phyloP scores from a whole-genome alignment of 2,888 invertebrate species.

The Drosophila stalkeri region DNA sequence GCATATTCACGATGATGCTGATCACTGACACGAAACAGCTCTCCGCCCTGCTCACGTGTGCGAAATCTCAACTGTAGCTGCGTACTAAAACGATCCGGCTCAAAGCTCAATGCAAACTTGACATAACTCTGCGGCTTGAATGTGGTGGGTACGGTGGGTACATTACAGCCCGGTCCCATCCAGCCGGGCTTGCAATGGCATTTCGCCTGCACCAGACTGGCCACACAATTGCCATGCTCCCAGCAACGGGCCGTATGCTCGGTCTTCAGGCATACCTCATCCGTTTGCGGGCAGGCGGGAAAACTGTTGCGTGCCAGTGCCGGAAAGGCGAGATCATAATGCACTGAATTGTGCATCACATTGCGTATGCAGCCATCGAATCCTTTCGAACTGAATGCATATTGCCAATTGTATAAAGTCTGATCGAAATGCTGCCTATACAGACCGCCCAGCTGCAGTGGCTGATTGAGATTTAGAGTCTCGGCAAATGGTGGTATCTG shows the following conservation, averaged over 20 bases:
- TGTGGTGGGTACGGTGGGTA: slow-evolving; percentile 94
- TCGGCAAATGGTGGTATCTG: slow-evolving; percentile 97
- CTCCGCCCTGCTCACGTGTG: slow-evolving; percentile 95
- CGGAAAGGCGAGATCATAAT: slow-evolving; percentile 97
- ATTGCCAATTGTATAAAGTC: slow-evolving; percentile 94
- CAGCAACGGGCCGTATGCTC: slow-evolving; percentile 94
- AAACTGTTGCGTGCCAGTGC: slow-evolving; percentile 93
- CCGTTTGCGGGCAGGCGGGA: slow-evolving; percentile 96
- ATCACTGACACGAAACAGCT: slow-evolving; percentile 96
- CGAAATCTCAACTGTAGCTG: slow-evolving; percentile 97
- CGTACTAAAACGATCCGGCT: slow-evolving; percentile 95
- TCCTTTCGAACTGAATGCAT: slow-evolving; percentile 94
- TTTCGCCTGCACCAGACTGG: slow-evolving; percentile 93
- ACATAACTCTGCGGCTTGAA: slow-evolving; percentile 97
- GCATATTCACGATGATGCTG: slow-evolving; percentile 97
- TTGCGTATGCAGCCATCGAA: slow-evolving; percentile 99
- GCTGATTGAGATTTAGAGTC: slow-evolving; percentile 96
- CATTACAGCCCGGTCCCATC: slow-evolving; percentile 94
- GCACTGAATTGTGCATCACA: slow-evolving; percentile 96
- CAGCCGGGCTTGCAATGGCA: slow-evolving; percentile 98
- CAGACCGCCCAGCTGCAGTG: slow-evolving; percentile 96
- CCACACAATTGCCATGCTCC: slow-evolving; percentile 96
- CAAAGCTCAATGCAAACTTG: slow-evolving; percentile 96
- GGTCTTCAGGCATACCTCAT: slow-evolving; percentile 94
- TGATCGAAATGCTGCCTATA: slow-evolving; percentile 96